Evolutionary conservation across 2,113 vertebrate species (phyloP).

Genomic region (Colius striatus): DNA sequence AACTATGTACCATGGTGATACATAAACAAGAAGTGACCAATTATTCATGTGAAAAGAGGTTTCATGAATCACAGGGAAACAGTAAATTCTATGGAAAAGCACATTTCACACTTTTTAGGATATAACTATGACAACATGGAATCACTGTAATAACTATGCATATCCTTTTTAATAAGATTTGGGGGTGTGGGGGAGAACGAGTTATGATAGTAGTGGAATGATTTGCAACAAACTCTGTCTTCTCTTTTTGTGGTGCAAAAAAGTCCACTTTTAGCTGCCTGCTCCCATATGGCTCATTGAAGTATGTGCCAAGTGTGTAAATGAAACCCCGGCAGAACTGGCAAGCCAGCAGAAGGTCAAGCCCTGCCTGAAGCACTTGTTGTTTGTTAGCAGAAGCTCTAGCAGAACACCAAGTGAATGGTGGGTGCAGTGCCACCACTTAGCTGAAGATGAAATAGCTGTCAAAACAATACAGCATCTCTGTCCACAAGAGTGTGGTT

Average conservation of each 20-base stretch:
- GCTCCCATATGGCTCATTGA: conserved; percentile 10
- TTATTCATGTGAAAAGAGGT: conserved; percentile 35
- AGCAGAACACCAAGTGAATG: background rate
- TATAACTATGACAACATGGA: background rate
- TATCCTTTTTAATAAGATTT: background rate
- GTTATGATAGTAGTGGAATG: background rate
- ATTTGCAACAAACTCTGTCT: background rate
- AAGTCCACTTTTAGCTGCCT: background rate
- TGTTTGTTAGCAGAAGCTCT: conserved; percentile 60
- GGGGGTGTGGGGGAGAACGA: background rate
- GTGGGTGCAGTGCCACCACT: conserved; percentile 11
- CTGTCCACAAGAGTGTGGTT: background rate
- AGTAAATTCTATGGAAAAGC: conserved; percentile 33
- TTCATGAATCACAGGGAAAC: conserved; percentile 39
- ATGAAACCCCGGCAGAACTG: conserved; percentile 51
- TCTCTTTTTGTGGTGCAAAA: conserved; percentile 49
- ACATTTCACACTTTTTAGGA: background rate
- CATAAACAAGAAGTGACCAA: conserved; percentile 61
- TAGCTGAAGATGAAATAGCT: background rate
- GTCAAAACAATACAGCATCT: background rate
- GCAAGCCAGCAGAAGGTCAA: conserved; percentile 7
- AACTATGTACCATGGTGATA: conserved; percentile 47
- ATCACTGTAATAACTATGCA: background rate
- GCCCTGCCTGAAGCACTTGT: conserved; percentile 42
- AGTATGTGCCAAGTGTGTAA: conserved; percentile 53